These are phyloP conservation scores for Electrophaes corylata DNA, from an alignment of 2,888 invertebrate genomes.

Conservation along the genomic window DNA sequence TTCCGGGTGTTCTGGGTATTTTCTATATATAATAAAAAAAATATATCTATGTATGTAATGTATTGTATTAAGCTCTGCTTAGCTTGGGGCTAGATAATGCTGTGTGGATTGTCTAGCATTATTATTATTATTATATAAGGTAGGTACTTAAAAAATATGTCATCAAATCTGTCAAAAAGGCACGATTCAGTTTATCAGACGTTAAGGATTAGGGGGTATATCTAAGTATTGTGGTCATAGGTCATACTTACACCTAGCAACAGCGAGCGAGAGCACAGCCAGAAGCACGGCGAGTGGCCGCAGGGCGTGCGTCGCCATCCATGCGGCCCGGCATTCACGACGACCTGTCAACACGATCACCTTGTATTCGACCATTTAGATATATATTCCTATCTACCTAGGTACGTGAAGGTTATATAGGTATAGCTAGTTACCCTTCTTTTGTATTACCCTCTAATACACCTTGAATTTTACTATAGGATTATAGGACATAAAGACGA, in stretches of 20 bases:
- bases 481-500: neutral
- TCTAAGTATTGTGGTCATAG: too few relatives aligned
- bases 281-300: constrained; percentile 74
- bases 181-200: too few relatives aligned
- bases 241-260: constrained; percentile 74
- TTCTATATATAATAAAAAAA: too few relatives aligned
- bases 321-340: constrained; percentile 80
- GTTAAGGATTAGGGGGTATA: too few relatives aligned
- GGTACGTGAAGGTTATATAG: neutral
- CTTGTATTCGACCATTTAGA: constrained; percentile 27
- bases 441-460: neutral
- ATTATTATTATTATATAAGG: too few relatives aligned
- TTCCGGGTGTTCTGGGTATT: too few relatives aligned
- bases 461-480: neutral
- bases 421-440: constrained; percentile 3
- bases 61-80: too few relatives aligned
- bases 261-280: constrained; percentile 59
- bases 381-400: neutral
- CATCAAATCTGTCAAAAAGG: too few relatives aligned
- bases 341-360: constrained; percentile 56
- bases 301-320: constrained; percentile 81
- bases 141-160: too few relatives aligned
- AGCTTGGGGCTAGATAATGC: too few relatives aligned
- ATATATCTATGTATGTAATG: too few relatives aligned
- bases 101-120: too few relatives aligned